Evolutionary conservation across 1,140 invertebrate species (phyloP).

Genomic region (Drosophila elegans): DNA sequence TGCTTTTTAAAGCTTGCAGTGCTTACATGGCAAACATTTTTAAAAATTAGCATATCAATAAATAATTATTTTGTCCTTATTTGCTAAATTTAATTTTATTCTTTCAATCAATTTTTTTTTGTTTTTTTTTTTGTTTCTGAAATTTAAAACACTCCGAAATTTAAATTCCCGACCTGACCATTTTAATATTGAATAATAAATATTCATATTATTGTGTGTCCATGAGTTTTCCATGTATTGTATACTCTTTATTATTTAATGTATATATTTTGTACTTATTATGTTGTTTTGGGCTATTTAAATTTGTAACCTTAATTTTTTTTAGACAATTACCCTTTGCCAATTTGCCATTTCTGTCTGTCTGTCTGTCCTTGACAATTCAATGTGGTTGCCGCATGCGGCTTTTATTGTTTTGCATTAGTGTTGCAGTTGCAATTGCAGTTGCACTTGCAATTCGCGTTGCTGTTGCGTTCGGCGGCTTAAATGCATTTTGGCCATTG

Average conservation of each 20-base stretch:
- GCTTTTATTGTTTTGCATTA: constrained; percentile 32
- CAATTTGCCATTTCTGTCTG: constrained; percentile 1
- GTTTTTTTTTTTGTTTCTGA: background rate
- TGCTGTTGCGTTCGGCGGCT: constrained; percentile 20
- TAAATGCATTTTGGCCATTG: constrained; percentile 51
- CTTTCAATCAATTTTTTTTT: background rate
- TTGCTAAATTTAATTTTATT: too few relatives aligned
- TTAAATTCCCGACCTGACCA: background rate
- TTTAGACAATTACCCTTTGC: constrained; percentile 3
- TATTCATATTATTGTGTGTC: constrained; percentile 4
- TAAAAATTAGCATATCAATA: background rate
- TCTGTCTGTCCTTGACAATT: constrained; percentile 41
- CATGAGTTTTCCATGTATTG: constrained; percentile 5
- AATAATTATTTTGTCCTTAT: background rate
- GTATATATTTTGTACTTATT: background rate
- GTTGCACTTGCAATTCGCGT: constrained; percentile 12
- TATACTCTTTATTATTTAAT: constrained; percentile 4
- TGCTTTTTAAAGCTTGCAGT: too few relatives aligned
- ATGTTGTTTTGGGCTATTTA: background rate
- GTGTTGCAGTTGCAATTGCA: constrained; percentile 21
- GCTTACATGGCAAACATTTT: too few relatives aligned
- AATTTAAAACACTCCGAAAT: background rate
- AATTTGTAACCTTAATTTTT: background rate
- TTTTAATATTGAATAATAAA: constrained; percentile 13
- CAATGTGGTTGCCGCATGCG: constrained; percentile 28